Percentiles rank a stretch among this genome's conserved stretches.
These are phyloP conservation scores for Tribolium freemani DNA, from an alignment of 2,888 invertebrate genomes.

Conservation along the genomic window DNA sequence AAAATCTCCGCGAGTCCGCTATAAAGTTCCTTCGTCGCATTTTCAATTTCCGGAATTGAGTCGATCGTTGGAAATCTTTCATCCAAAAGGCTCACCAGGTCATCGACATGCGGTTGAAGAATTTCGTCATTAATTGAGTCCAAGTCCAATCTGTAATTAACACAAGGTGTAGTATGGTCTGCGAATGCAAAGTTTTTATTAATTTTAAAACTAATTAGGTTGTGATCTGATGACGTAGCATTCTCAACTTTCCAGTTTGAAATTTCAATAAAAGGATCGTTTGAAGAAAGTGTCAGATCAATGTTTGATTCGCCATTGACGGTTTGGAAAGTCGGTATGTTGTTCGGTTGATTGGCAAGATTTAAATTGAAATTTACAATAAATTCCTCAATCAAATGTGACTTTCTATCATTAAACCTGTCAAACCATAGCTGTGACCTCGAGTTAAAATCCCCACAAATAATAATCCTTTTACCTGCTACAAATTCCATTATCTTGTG, in stretches of 20 bases:
- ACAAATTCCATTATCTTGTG: neutral
- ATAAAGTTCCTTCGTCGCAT: neutral
- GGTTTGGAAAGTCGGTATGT: conserved; percentile 22
- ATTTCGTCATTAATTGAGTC: neutral
- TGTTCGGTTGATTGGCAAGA: neutral
- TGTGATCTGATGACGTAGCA: neutral
- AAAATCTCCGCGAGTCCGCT: neutral
- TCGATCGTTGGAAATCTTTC: neutral
- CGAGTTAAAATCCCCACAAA: conserved; percentile 12
- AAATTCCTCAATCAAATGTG: conserved; percentile 5
- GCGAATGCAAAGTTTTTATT: neutral
- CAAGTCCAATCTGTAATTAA: neutral
- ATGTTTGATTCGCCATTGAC: conserved; percentile 17
- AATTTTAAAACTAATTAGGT: neutral
- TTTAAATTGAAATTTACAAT: neutral
- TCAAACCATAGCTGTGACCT: conserved; percentile 7
- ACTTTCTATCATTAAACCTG: neutral
- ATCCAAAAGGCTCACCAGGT: neutral
- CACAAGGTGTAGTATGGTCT: neutral
- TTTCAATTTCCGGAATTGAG: neutral
- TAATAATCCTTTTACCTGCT: neutral
- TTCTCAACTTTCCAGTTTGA: neutral
- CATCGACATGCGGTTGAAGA: neutral
- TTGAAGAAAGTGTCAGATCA: neutral
- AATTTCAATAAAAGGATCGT: neutral